Evolutionary conservation across 2,113 vertebrate genomes (phyloP).

Genomic region (Embiotoca jacksoni): DNA sequence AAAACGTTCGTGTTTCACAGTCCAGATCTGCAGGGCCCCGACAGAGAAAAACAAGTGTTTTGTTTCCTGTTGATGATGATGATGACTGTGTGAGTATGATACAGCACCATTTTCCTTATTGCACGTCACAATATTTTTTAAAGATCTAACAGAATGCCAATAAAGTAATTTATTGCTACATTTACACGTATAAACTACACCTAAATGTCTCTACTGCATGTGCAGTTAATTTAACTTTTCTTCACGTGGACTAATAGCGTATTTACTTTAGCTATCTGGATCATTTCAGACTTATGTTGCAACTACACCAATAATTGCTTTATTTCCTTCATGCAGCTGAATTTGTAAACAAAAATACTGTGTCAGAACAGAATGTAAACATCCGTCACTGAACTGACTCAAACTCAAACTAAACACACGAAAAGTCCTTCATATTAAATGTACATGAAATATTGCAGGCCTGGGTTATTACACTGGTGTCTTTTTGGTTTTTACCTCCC

Average conservation of each 20-base stretch:
- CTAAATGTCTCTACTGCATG: not conserved
- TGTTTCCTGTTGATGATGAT: conserved; percentile 15
- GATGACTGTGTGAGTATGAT: not conserved
- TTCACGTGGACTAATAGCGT: not conserved
- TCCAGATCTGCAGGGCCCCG: conserved; percentile 7
- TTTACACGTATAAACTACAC: not conserved
- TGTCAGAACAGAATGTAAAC: not conserved
- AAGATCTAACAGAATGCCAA: not conserved
- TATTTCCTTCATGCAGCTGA: no score
- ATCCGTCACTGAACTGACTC: not conserved
- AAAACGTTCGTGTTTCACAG: not conserved
- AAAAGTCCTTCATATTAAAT: no score
- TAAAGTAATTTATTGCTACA: not conserved
- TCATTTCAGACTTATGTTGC: not conserved
- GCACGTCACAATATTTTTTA: not conserved
- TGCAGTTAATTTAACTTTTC: not conserved
- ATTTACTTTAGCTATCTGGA: not conserved
- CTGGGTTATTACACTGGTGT: not conserved
- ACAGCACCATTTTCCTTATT: not conserved
- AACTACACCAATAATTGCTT: no score
- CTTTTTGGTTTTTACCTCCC: not conserved
- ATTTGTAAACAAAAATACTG: no score
- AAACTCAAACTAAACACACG: no score
- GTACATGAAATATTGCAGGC: no score
- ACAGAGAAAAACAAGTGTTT: conserved; percentile 8